A percentile compares a stretch with the other conserved stretches of the same genome.
Conservation (phyloP, 2,113 vertebrate genomes). For the Hylia prasina region DNA sequence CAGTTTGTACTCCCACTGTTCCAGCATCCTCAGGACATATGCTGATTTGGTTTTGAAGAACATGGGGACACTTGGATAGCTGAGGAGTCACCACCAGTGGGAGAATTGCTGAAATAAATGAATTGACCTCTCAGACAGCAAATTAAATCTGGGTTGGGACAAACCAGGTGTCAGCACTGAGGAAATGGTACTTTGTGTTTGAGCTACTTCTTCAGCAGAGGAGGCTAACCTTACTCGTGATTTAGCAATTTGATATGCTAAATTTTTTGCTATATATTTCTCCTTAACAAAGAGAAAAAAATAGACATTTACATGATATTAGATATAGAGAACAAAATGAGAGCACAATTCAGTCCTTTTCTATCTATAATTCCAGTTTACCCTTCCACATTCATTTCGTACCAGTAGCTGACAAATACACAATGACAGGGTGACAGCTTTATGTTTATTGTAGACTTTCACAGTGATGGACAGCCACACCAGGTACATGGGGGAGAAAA, state of each 20-base stretch:
- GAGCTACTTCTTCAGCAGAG: neutral
- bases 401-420: neutral
- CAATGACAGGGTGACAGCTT: neutral
- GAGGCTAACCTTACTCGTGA: neutral
- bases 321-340: neutral
- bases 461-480: neutral
- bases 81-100: neutral
- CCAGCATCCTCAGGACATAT: neutral
- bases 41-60: neutral
- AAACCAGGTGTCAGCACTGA: neutral
- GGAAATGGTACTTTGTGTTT: neutral
- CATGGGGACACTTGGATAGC: neutral
- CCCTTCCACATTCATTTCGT: neutral
- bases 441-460: neutral
- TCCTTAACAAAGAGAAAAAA: neutral
- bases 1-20: neutral
- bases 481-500: neutral
- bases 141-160: neutral
- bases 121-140: neutral
- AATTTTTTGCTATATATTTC: neutral
- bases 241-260: neutral
- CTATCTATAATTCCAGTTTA: neutral
- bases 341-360: neutral
- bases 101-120: neutral
- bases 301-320: neutral